Evolutionary conservation across 2,797 vertebrate genomes (phyloP).

Genomic region (Neoniphon sammara): DNA sequence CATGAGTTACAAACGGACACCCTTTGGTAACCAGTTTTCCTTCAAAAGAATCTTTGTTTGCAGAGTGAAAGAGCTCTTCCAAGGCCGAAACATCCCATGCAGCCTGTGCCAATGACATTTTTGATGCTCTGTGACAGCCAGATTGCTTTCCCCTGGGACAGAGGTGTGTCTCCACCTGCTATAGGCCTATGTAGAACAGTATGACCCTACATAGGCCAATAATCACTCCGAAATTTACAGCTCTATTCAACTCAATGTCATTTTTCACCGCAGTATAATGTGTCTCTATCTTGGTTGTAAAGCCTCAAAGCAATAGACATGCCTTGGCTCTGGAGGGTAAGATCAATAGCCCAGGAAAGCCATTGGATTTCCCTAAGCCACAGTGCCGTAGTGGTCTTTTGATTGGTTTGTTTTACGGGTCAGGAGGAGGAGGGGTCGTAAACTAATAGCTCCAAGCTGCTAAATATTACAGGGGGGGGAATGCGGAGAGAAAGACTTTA

Average conservation of each 20-base stretch:
- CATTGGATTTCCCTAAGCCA: constrained; percentile 71
- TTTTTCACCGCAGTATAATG: constrained; percentile 46
- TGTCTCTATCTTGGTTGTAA: constrained; percentile 54
- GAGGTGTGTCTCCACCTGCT: background rate
- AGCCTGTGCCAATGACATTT: background rate
- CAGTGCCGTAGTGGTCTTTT: constrained; percentile 55
- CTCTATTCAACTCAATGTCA: constrained; percentile 60
- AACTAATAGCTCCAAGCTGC: constrained; percentile 70
- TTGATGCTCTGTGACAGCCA: constrained; percentile 3
- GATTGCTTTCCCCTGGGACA: background rate
- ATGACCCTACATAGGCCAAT: constrained; percentile 26
- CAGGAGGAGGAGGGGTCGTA: constrained; percentile 66
- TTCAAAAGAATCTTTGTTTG: background rate
- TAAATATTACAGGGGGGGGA: constrained; percentile 71
- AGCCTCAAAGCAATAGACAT: constrained; percentile 56
- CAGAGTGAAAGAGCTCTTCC: background rate
- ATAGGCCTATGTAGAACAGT: background rate
- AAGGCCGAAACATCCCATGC: background rate
- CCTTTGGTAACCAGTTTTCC: constrained; percentile 5
- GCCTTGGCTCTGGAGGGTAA: constrained; percentile 52
- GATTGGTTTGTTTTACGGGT: constrained; percentile 75
- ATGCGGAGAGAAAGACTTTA: constrained; percentile 59
- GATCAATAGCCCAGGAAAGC: constrained; percentile 75
- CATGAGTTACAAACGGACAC: background rate
- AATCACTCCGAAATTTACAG: constrained; percentile 65